Base-by-base conservation (phyloP, 2,888 invertebrate species). In the Apotomis betuletana region DNA sequence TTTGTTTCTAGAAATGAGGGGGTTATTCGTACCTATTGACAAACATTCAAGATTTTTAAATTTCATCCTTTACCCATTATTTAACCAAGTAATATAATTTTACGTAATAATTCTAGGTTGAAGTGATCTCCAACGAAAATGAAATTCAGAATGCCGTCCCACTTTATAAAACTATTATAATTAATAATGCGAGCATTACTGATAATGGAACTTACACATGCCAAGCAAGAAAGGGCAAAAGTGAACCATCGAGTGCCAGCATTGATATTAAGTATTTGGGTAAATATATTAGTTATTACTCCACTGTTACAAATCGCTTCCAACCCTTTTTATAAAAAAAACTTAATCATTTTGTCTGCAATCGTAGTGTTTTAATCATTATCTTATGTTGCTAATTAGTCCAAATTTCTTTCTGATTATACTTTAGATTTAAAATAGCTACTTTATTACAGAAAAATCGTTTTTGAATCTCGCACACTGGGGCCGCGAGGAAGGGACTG, bases 191-290 rank as follows among this genome's bases (percentile, higher is more conserved):
- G 0, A 84, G 82, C 0, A 77, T 75, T 60, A 76, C 80, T 10
- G 84, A 90, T 67, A 81, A 68, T 4, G 91, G 91, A 0, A 46
- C 0, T 0, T 92, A 91, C 74, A 79, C 52, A 0, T 92, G 92
- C 68, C 69, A 78, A 8, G 81, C 87, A 2, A 79, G 72, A 46
- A 82, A 77, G 13, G 80, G 79, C 68, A 78, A 76, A 0, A 52
- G 74, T 1, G 76, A 76, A 58, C 38, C 54, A 8, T 63, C 10
- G 1, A 62, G 12, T 0, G 49, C 12, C 8, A 8, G 38, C 0
- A 69, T 77, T 59, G 41, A 3, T 13, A 88, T 85, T 79, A 74
- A 36, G 70, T 84, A 78, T 75, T 75, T 81, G 73, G 84, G 90
- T 90, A 83, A 76, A 70, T 74, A 65, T 12, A 46, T 10, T 12